These are phyloP conservation scores for Euwallacea fornicatus DNA, from an alignment of 1,140 invertebrate species.

Conservation along the genomic window DNA sequence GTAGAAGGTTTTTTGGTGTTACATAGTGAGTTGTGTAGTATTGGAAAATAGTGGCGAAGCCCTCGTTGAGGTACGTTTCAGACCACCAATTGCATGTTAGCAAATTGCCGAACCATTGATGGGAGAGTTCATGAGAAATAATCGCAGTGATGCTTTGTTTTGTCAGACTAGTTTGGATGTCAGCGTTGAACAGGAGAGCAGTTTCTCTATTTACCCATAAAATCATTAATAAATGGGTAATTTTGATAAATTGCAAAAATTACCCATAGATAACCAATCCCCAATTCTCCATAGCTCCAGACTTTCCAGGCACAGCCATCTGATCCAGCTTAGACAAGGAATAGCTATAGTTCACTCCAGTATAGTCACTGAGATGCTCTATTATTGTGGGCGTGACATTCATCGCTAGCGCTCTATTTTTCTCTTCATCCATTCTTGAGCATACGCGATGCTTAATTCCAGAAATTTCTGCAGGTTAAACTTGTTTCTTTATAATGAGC, in stretches of 20 bases:
- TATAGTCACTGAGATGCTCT: slow-evolving; percentile 53
- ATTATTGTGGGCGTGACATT: slow-evolving; percentile 52
- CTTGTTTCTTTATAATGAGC: background rate
- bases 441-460: slow-evolving; percentile 48
- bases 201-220: background rate
- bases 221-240: background rate
- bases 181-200: slow-evolving; percentile 7
- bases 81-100: slow-evolving; percentile 60
- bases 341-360: slow-evolving; percentile 53
- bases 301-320: slow-evolving; percentile 76
- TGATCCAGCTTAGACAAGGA: slow-evolving; percentile 58
- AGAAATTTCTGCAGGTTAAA: background rate
- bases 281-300: slow-evolving; percentile 91
- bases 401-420: slow-evolving; percentile 63
- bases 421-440: slow-evolving; percentile 56
- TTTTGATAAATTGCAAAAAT: background rate
- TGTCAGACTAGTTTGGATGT: slow-evolving; percentile 39
- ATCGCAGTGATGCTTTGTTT: slow-evolving; percentile 56
- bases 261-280: slow-evolving; percentile 78
- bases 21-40: slow-evolving; percentile 41
- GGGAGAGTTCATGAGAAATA: slow-evolving; percentile 63
- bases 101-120: slow-evolving; percentile 71
- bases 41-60: slow-evolving; percentile 54
- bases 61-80: slow-evolving; percentile 56
- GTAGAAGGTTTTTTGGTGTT: background rate